Evolutionary conservation across 2,888 invertebrate species (phyloP), one percentile per base, ranked within the genome.

Genomic region (Eretmocerus hayati): DNA sequence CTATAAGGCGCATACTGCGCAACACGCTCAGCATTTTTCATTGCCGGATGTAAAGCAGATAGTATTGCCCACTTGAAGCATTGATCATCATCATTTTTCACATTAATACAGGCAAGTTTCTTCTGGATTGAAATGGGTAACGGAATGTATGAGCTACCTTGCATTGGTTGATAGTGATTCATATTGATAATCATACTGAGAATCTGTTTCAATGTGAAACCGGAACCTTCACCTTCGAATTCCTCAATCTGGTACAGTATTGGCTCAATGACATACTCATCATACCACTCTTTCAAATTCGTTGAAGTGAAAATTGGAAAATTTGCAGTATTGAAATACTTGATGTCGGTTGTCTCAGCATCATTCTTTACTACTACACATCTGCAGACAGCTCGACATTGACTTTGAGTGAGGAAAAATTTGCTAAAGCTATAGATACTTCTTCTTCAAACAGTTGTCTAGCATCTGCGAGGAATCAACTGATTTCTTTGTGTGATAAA

Each of bases 61-160:
- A 39, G 13, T 30, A 61, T 38, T 5, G 56, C 52, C 60, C 59
- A 60, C 35, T 57, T 54, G 37, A 59, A 59, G 32, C 59, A 62
- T 42, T 47, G 54, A 26, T 48, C 30, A 53, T 59, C 58, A 15
- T 46, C 11, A 42, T 59, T 60, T 44, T 51, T 31, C n/a, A 50
- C 33, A 38, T 50, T 50, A 23, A 50, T 18, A 26, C 50, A 44
- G 9, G 43, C 50, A 8, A 4, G 3, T 6, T 23, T 23, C 15
- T 39, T 39, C 16, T 22, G 15, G 6, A 39, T 39, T 23, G 18
- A 4, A 8, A 2, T n/a, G 2, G 23, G 39, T 15, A 52, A 23
- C 3, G 48, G 49, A 23, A 62, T 54, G 47, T 59, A 62, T 19
- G 60, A 59, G 18, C 57, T 55, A 3, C 53, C 58, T 11, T 43